Evolutionary conservation across 2,113 vertebrate species (phyloP).

Genomic region (Propithecus coquereli): DNA sequence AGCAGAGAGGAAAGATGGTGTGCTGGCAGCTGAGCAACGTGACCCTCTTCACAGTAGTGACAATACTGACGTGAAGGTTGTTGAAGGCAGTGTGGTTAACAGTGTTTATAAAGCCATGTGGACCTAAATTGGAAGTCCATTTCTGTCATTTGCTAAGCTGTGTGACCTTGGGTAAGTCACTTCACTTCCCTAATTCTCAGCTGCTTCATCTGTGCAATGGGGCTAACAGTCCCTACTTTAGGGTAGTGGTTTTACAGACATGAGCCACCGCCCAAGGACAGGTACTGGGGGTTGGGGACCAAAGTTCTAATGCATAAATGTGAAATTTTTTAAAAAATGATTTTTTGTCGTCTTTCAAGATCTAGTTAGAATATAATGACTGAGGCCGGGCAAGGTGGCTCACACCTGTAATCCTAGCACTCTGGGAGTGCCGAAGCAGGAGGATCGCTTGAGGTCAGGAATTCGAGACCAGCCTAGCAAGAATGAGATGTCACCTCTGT

Average conservation of each 20-base stretch:
- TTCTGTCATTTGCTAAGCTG: background rate
- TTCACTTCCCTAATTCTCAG: background rate
- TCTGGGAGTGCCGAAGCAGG: too few relatives aligned
- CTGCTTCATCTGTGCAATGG: background rate
- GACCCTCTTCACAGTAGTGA: background rate
- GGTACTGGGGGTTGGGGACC: too few relatives aligned
- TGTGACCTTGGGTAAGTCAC: background rate
- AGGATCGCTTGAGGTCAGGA: too few relatives aligned
- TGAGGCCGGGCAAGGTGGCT: too few relatives aligned
- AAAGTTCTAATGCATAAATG: background rate
- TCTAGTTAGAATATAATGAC: background rate
- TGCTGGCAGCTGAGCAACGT: background rate
- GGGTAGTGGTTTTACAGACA: background rate
- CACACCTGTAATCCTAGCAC: too few relatives aligned
- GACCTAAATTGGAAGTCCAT: background rate
- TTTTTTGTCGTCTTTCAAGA: slow-evolving; percentile 1
- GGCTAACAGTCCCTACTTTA: background rate
- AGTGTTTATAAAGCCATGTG: background rate
- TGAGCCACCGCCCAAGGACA: too few relatives aligned
- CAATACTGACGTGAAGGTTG: background rate
- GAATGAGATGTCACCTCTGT: too few relatives aligned
- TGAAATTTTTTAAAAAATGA: background rate
- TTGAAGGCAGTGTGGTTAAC: background rate
- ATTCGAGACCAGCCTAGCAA: too few relatives aligned
- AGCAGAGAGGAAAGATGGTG: background rate